Evolutionary conservation across 2,888 invertebrate species (phyloP), one percentile per base, ranked within the genome.

Genomic region (Scotopteryx bipunctaria): DNA sequence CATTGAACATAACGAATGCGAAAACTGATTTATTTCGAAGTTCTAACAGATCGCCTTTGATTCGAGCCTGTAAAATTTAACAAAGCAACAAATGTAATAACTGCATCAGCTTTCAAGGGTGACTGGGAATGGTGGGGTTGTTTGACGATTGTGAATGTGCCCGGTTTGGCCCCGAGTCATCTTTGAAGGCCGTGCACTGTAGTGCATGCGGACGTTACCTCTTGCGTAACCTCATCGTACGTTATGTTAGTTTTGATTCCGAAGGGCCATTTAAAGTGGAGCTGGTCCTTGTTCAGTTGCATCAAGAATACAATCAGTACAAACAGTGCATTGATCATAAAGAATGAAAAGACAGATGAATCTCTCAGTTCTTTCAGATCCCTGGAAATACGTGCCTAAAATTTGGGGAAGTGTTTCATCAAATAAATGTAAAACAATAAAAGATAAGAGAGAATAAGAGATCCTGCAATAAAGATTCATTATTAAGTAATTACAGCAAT

Each of bases 1-100:
- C 97, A 94, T 99, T 99, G 93, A 99, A 96, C 98, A 99, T 99
- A 92, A 99, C 96, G 94, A 99, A 98, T 83, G 97, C 97, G 91
- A 98, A 98, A 80, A 98, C 97, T 78, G 97, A 97, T 91, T 98
- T 98, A 94, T 99, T 99, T 81, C 99, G 93, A 81, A 99, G 94
- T 83, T 98, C 98, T 83, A 96, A 94, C 88, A 99, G 93, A 90
- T 98, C 98, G 76, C 92, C 92, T 78, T 97, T 97, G 79, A 97
- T 95, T 83, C 97, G 94, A 83, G 94, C 96, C 96, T 97, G 93
- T 88, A 92, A 93, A 86, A 84, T 78, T 78, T 80, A 78, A 87
- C 80, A 91, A 87, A 86, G 84, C 70, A 84, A 77, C 73, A 73
- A 69, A 75, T 63, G 59, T 79, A 67, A 71, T 64, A 69, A 59